These are phyloP conservation scores for Tubulanus polymorphus DNA, from an alignment of 2,888 invertebrate genomes.

Conservation along the genomic window DNA sequence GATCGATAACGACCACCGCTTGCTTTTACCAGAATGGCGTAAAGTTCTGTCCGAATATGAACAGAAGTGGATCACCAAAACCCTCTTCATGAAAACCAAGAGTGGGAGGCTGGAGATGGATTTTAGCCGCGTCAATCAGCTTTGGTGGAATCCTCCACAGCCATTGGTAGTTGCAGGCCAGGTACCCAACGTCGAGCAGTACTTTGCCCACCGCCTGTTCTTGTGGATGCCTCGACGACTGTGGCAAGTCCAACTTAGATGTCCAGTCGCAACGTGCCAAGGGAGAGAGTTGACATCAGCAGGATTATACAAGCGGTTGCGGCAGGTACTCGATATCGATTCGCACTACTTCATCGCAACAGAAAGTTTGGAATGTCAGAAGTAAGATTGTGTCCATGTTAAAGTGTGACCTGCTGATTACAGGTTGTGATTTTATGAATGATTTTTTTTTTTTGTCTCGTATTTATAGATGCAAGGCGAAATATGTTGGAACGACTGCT, in stretches of 20 bases:
- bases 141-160: conserved; percentile 24
- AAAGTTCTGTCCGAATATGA: conserved; percentile 14
- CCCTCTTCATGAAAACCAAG: conserved; percentile 11
- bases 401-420: too few relatives aligned
- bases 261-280: conserved; percentile 17
- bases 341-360: conserved; percentile 1
- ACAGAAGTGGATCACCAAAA: conserved; percentile 17
- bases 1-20: too few relatives aligned
- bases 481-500: not conserved
- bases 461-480: not conserved
- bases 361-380: not conserved
- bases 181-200: conserved; percentile 12
- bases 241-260: conserved; percentile 15
- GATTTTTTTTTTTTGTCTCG: too few relatives aligned
- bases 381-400: too few relatives aligned
- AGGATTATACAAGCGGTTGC: not conserved
- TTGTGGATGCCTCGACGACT: conserved; percentile 18
- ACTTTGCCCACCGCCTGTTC: conserved; percentile 18
- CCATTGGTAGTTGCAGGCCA: conserved; percentile 8
- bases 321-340: conserved; percentile 1
- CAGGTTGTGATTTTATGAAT: too few relatives aligned
- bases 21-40: conserved; percentile 12
- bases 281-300: not conserved
- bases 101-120: conserved; percentile 12
- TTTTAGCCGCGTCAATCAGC: not conserved